These are phyloP conservation scores for Colletes collaris DNA, from an alignment of 2,888 invertebrate species.

Conservation along the genomic window DNA sequence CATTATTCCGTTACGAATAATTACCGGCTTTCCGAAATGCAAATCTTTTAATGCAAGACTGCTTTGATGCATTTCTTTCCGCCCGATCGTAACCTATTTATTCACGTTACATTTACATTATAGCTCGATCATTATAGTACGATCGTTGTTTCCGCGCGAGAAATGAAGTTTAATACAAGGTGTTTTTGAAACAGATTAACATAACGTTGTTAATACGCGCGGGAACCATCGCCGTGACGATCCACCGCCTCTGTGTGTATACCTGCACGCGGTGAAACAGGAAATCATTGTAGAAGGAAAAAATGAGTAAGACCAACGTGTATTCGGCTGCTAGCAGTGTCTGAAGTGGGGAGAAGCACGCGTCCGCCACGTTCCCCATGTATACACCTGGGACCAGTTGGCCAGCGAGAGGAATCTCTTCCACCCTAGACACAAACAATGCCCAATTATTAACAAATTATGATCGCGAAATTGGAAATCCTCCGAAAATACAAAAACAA, in stretches of 20 bases:
- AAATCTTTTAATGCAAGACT: constrained; percentile 61
- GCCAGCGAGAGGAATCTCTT: constrained; percentile 76
- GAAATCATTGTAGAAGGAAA: constrained; percentile 26
- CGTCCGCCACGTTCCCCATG: constrained; percentile 79
- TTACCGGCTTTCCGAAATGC: constrained; percentile 78
- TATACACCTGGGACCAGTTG: constrained; percentile 81
- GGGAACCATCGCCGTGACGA: too few species aligned
- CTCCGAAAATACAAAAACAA: constrained; percentile 76
- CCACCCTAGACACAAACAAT: constrained; percentile 74
- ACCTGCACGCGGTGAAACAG: not conserved
- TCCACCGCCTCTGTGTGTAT: not conserved
- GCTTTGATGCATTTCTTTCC: constrained; percentile 15
- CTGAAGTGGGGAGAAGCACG: constrained; percentile 79
- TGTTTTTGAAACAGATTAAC: too few species aligned
- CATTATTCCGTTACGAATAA: constrained; percentile 77
- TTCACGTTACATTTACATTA: not conserved
- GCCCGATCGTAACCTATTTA: not conserved
- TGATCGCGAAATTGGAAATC: constrained; percentile 76
- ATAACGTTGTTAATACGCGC: too few species aligned
- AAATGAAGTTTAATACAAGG: too few species aligned
- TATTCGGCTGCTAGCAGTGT: constrained; percentile 55
- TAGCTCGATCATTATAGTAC: too few species aligned
- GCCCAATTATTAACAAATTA: constrained; percentile 80
- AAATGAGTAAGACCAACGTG: constrained; percentile 27
- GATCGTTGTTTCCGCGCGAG: too few species aligned